These are phyloP conservation scores for Callipepla squamata DNA, from an alignment of 2,113 vertebrate genomes.

Conservation along the genomic window DNA sequence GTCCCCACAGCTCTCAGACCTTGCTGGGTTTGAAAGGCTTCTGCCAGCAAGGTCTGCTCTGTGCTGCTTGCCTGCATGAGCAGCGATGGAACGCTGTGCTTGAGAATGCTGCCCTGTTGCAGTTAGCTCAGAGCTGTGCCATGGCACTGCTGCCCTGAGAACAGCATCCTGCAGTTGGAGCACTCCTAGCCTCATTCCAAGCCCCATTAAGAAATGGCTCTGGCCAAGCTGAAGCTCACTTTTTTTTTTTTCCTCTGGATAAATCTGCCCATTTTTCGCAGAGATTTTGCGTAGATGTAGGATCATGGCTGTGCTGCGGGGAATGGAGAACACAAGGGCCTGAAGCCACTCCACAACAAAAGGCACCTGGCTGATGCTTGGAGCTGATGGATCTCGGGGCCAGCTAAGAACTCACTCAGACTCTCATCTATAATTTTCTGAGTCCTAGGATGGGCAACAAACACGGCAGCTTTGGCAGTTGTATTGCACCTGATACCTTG, in stretches of 20 bases:
- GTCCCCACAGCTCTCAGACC: background rate
- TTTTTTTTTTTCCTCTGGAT: background rate
- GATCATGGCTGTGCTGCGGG: background rate
- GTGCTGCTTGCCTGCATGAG: background rate
- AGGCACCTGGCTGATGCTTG: background rate
- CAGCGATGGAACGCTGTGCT: background rate
- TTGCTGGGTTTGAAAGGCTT: background rate
- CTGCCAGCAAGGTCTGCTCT: background rate
- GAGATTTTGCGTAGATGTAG: background rate
- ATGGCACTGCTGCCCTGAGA: rapidly evolving
- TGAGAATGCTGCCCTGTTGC: background rate
- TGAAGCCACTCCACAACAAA: background rate
- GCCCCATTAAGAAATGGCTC: background rate
- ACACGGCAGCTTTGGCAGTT: background rate
- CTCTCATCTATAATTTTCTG: background rate
- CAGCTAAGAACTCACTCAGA: background rate
- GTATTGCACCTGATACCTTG: background rate
- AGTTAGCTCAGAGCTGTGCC: background rate
- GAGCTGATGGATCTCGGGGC: background rate
- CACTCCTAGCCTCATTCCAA: background rate
- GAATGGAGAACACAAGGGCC: background rate
- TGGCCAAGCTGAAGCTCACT: background rate
- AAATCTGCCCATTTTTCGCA: background rate
- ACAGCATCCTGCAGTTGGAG: background rate
- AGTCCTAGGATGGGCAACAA: background rate